Conservation (phyloP, 2,113 vertebrate genomes). For the Anser cygnoides region DNA sequence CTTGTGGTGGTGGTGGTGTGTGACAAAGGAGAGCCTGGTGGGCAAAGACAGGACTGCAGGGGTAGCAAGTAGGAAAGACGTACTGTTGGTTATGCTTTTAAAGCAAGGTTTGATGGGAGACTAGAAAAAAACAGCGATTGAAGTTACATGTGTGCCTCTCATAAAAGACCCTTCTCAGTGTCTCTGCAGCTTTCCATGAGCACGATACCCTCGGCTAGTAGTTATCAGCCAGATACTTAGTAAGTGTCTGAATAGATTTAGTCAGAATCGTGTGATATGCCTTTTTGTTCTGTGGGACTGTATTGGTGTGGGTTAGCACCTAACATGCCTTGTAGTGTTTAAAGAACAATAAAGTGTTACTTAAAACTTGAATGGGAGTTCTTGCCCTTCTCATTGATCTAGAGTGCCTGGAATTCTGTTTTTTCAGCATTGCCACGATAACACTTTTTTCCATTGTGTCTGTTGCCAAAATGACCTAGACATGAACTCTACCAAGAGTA, state of each 20-base stretch:
- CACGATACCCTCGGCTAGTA: neutral
- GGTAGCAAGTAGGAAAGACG: neutral
- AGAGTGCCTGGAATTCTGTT: neutral
- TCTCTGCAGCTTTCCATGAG: neutral
- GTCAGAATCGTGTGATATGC: neutral
- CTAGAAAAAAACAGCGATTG: neutral
- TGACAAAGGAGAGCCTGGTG: accelerated
- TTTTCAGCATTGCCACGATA: neutral
- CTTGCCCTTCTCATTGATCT: neutral
- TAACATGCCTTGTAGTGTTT: neutral
- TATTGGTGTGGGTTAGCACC: neutral
- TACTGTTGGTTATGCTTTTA: neutral
- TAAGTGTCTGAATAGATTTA: neutral
- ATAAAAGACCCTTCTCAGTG: neutral
- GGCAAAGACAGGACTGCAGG: neutral
- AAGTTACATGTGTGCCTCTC: neutral
- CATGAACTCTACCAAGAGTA: neutral
- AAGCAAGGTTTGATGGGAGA: neutral
- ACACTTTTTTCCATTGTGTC: neutral
- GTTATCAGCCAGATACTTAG: neutral
- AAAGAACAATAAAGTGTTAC: neutral
- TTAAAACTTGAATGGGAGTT: neutral
- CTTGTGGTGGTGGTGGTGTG: neutral
- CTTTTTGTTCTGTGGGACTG: neutral
- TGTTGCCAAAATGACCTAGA: neutral